These are phyloP conservation scores for Catocala fraxini DNA, from an alignment of 2,888 invertebrate genomes.

Conservation along the genomic window DNA sequence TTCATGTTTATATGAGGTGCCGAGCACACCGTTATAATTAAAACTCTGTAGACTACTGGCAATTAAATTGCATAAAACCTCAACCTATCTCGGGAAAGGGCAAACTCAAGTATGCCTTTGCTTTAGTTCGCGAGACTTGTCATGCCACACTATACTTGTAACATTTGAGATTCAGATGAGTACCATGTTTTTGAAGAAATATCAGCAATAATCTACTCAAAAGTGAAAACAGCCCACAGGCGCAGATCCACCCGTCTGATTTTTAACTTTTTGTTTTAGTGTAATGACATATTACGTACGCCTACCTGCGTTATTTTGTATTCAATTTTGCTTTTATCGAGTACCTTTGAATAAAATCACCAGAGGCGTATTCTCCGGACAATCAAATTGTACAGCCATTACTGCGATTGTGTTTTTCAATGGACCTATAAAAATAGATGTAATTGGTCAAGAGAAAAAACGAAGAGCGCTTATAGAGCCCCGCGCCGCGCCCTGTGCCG, in stretches of 20 bases:
- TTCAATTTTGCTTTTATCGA: constrained; percentile 62
- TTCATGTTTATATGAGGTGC: too few species aligned
- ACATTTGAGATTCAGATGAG: background rate
- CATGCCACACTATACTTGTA: background rate
- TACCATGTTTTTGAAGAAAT: background rate
- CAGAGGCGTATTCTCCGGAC: constrained; percentile 62
- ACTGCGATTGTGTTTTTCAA: constrained; percentile 75
- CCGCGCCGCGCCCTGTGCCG: constrained; percentile 50
- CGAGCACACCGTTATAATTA: too few species aligned
- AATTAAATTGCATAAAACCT: too few species aligned
- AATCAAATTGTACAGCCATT: constrained; percentile 74
- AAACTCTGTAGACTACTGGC: too few species aligned
- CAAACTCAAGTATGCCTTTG: too few species aligned
- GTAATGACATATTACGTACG: constrained; percentile 49
- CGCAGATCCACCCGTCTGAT: constrained; percentile 18
- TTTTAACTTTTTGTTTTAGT: constrained; percentile 45
- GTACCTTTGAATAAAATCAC: constrained; percentile 64
- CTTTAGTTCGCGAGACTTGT: too few species aligned
- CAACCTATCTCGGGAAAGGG: too few species aligned
- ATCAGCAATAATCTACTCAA: constrained; percentile 20
- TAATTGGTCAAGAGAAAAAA: constrained; percentile 79
- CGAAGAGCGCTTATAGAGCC: constrained; percentile 68
- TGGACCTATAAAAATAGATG: constrained; percentile 75
- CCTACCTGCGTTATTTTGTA: constrained; percentile 50
- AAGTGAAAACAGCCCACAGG: constrained; percentile 38